Percentiles rank a stretch among this genome's conserved stretches.
These are phyloP conservation scores for Catostomus latipinnis DNA, from an alignment of 2,797 vertebrate species.

Conservation along the genomic window DNA sequence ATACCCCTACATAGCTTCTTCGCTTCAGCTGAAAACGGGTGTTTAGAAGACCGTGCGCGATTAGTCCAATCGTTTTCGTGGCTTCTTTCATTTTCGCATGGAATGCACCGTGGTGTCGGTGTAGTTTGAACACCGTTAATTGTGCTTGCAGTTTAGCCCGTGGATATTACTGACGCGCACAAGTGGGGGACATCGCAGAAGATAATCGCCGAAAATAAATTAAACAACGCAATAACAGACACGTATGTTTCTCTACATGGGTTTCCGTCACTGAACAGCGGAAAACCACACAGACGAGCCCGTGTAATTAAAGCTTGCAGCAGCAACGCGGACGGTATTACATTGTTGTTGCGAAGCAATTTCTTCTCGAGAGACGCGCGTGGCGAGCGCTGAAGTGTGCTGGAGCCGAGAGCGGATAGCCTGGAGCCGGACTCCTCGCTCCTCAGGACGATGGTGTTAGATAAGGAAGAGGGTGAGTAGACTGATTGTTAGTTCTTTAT, in stretches of 20 bases:
- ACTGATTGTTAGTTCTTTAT: constrained; percentile 39
- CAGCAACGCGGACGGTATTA: constrained; percentile 76
- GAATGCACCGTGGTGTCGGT: constrained; percentile 75
- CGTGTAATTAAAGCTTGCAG: constrained; percentile 78
- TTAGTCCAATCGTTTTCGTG: constrained; percentile 71
- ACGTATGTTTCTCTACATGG: constrained; percentile 69
- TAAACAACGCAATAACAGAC: constrained; percentile 68
- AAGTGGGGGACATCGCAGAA: constrained; percentile 61
- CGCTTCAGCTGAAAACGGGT: constrained; percentile 33
- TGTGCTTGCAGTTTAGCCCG: constrained; percentile 68
- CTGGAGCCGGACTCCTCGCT: constrained; percentile 89
- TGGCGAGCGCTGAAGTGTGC: constrained; percentile 77
- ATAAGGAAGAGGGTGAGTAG: constrained; percentile 99
- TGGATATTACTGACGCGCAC: constrained; percentile 67
- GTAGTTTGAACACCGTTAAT: constrained; percentile 70
- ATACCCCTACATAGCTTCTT: constrained; percentile 34
- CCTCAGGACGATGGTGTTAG: constrained; percentile 98
- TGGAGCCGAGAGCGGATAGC: constrained; percentile 90
- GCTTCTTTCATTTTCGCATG: constrained; percentile 68
- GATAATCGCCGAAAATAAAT: constrained; percentile 55
- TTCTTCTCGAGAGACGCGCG: constrained; percentile 69
- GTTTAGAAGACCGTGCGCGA: constrained; percentile 32
- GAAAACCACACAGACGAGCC: constrained; percentile 80
- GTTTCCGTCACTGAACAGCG: constrained; percentile 70
- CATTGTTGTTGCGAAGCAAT: constrained; percentile 78